phyloP scores from a whole-genome alignment of 2,888 invertebrate species.

The Metallyticus violacea region DNA sequence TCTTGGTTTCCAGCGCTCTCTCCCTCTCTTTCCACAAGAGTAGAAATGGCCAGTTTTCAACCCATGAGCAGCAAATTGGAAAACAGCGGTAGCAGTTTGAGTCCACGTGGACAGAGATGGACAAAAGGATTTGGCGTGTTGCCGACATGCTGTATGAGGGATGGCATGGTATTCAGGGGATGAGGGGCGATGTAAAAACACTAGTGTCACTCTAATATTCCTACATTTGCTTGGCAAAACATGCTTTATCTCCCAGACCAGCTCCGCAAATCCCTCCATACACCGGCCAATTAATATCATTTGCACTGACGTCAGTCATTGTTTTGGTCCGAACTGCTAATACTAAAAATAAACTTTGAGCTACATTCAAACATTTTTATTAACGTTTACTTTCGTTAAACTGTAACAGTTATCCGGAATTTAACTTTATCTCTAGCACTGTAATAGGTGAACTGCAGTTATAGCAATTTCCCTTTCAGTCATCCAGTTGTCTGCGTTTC shows the following conservation, averaged over 20 bases:
- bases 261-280: neutral
- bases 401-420: no score
- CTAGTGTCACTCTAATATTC: neutral
- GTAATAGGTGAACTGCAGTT: no score
- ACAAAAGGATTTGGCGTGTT: neutral
- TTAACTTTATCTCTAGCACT: no score
- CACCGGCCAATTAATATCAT: neutral
- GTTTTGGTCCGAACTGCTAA: neutral
- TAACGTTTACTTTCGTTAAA: neutral
- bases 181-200: neutral
- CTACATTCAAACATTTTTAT: neutral
- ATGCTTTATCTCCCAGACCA: neutral
- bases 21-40: neutral
- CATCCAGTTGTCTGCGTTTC: no score
- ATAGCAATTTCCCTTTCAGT: no score
- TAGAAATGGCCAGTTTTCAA: no score
- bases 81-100: neutral
- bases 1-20: neutral
- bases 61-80: neutral
- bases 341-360: neutral
- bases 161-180: no score
- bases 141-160: neutral
- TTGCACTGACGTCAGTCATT: neutral
- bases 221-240: neutral
- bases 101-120: neutral